Conservation (phyloP, 35 echinoderm and acorn worm genomes). For the Acanthaster planci region DNA sequence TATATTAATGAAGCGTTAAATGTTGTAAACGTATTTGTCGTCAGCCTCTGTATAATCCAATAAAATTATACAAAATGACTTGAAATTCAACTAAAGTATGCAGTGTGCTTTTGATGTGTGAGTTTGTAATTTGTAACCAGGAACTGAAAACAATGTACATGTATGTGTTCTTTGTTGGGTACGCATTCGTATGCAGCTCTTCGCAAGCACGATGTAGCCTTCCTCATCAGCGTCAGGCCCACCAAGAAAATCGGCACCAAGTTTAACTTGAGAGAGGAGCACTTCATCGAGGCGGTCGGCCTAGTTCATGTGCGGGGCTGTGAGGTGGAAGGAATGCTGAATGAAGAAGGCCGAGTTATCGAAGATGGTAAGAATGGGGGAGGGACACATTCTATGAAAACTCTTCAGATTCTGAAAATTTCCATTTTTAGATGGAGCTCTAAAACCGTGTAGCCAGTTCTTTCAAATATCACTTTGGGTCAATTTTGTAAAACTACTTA, state of each 20-base stretch:
- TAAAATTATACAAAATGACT: too few relatives aligned
- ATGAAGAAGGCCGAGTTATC: conserved; percentile 89
- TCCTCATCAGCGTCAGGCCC: conserved; percentile 83
- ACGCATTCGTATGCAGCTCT: conserved; percentile 37
- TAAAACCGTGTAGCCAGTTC: too few relatives aligned
- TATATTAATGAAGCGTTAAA: too few relatives aligned
- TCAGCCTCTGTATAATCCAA: too few relatives aligned
- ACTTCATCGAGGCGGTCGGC: conserved; percentile 90
- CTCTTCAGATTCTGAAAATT: too few relatives aligned
- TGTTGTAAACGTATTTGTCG: too few relatives aligned
- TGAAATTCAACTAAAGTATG: too few relatives aligned
- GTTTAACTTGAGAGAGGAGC: conserved; percentile 63
- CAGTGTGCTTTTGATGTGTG: too few relatives aligned
- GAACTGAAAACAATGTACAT: background rate
- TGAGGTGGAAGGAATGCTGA: conserved; percentile 92
- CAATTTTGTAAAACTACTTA: too few relatives aligned
- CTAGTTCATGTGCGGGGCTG: conserved; percentile 83
- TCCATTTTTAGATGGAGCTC: too few relatives aligned
- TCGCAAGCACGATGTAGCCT: conserved; percentile 95
- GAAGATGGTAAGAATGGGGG: conserved; percentile 81
- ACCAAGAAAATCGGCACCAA: conserved; percentile 58
- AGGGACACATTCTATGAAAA: too few relatives aligned
- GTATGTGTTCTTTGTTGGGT: background rate
- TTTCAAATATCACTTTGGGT: too few relatives aligned
- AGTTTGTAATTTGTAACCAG: background rate